Evolutionary conservation across 2,797 vertebrate species (phyloP).

Genomic region (Paedocypris micromegethes): DNA sequence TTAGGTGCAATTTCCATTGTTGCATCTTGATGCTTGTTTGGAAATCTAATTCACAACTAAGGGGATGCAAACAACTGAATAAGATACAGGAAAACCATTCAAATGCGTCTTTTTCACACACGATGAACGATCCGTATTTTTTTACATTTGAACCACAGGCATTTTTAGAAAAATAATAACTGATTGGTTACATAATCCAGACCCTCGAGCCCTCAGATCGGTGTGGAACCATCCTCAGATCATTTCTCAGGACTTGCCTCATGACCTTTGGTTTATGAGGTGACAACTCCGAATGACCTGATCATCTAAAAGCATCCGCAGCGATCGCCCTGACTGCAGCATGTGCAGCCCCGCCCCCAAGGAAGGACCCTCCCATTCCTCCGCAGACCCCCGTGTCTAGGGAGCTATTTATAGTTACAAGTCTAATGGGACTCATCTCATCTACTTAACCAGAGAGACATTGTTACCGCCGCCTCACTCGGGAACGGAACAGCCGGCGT

Average conservation of each 20-base stretch:
- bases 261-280: conserved; percentile 9
- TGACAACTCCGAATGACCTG: conserved; percentile 21
- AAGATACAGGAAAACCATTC: no score
- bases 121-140: no score
- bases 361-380: conserved; percentile 58
- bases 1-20: no score
- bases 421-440: conserved; percentile 60
- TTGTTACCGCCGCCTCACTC: conserved; percentile 51
- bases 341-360: conserved; percentile 32
- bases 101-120: no score
- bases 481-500: conserved; percentile 38
- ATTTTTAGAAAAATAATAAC: no score
- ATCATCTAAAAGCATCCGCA: conserved; percentile 33
- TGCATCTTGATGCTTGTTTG: no score
- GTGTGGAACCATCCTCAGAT: no score
- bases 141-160: no score
- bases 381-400: conserved; percentile 56
- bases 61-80: no score
- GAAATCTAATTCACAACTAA: no score
- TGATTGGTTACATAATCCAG: no score
- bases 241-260: not conserved
- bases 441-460: conserved; percentile 60
- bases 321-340: conserved; percentile 19
- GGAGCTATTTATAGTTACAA: conserved; percentile 64
- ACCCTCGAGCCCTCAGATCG: no score